These are phyloP conservation scores for Isaurus tuberculatus DNA, from an alignment of 92 coral and sea anemone species.

Conservation along the genomic window DNA sequence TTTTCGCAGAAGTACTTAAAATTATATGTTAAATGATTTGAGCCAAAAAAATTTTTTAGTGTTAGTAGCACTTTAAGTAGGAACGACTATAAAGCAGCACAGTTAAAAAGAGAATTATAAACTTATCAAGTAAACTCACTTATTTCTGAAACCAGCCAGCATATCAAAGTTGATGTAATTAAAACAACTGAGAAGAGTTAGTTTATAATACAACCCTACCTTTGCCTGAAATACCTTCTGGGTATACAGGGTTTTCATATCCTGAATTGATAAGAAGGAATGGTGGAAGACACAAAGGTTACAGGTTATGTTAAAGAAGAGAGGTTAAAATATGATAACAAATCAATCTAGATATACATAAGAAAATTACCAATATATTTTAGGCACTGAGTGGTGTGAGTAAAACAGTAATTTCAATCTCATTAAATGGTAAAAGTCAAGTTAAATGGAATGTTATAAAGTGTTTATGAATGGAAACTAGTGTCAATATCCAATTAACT, in stretches of 20 bases:
- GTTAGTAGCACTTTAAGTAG: too few species aligned
- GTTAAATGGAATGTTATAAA: background rate
- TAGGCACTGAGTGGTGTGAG: too few species aligned
- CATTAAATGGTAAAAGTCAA: too few species aligned
- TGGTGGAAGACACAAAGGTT: background rate
- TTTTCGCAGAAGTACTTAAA: too few species aligned
- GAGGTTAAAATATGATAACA: background rate
- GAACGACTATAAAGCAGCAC: too few species aligned
- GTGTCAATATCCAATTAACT: background rate
- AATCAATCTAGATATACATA: background rate
- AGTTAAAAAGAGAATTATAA: background rate
- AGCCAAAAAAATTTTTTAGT: too few species aligned
- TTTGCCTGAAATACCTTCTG: conserved; percentile 6
- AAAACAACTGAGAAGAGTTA: background rate
- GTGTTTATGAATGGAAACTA: background rate
- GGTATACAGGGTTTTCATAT: conserved; percentile 8
- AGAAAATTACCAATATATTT: background rate
- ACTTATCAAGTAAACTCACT: background rate
- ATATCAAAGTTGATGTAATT: background rate
- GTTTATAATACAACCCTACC: background rate
- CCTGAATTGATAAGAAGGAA: conserved; percentile 17
- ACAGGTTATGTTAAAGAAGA: background rate
- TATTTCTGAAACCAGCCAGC: background rate
- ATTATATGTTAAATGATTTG: too few species aligned
- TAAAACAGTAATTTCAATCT: too few species aligned